Evolutionary conservation across 2,797 vertebrate genomes (phyloP), one percentile per base, ranked within the genome.

Genomic region (Gadopsis marmoratus): DNA sequence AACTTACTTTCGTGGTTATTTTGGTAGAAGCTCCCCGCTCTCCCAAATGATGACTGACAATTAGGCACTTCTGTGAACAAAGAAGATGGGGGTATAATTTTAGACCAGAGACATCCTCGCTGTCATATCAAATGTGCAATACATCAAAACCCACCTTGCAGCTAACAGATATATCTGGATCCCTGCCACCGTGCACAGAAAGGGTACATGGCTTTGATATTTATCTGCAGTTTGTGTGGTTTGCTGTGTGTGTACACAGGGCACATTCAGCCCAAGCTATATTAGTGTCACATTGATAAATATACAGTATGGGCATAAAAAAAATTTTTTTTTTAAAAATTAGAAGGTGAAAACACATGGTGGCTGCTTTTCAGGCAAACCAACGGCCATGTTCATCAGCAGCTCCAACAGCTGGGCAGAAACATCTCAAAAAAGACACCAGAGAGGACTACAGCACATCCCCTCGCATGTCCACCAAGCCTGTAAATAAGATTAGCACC

Each of bases 21-120:
- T 84, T 97, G 97, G 95, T 96, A 99, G 94, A 97, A 96, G 9
- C 92, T 95, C 19, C 95, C 96, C 50, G 95, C 95, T 92, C 96
- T 96, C 88, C 97, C 95, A 79, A 97, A 99, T 0, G 96, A 95
- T 55, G 97, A 97, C 94, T 97, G 97, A 93, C 98, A 99, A 92
- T 97, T 98, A 95, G 98, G 98, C 97, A 99, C 97, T 97, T 99
- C 98, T 99, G 96, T 31, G 89, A 94, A 88, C 39, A 95, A 83
- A 89, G 64, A 79, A 68, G 68, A 70, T 0, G 48, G 37, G 53
- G 0, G 14, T 17, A 13, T 82, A 87, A 54, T 62, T 82, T 92
- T 87, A 91, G 84, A 82, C 48, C 68, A 74, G 71, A 80, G 76
- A 61, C 72, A 29, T 79, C 62, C 68, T 76, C 63, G 29, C 71